A percentile compares a stretch with the other conserved stretches of the same genome.
Conservation (phyloP, 1,140 invertebrate species). For the Saccostrea echinata region DNA sequence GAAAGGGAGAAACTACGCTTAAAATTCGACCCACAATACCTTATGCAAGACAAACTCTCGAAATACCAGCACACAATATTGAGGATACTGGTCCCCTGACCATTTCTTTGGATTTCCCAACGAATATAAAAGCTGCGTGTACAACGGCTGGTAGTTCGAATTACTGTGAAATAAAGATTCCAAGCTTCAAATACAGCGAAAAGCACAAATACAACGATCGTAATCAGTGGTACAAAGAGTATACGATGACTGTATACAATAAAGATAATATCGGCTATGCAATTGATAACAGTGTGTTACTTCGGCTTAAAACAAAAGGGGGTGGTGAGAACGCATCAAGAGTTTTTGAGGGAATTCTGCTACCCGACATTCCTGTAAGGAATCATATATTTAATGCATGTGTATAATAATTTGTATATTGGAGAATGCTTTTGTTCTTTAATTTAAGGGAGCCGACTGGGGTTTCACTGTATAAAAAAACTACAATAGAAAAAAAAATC, state of each 20-base stretch:
- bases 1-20: not conserved
- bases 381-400: not conserved
- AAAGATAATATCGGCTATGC: not conserved
- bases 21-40: not conserved
- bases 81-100: no score
- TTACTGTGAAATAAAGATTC: not conserved
- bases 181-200: not conserved
- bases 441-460: no score
- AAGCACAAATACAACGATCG: not conserved
- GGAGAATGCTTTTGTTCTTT: no score
- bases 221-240: not conserved
- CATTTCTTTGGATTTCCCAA: not conserved
- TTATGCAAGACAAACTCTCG: not conserved
- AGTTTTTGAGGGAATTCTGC: not conserved
- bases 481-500: no score
- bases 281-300: not conserved
- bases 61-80: not conserved
- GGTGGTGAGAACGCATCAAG: not conserved
- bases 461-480: no score
- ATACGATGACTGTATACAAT: not conserved
- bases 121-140: not conserved
- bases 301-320: not conserved
- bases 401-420: not conserved
- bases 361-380: not conserved
- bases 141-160: not conserved